phyloP scores from a whole-genome alignment of 2,888 invertebrate genomes.

The Agrenia bidenticulata region DNA sequence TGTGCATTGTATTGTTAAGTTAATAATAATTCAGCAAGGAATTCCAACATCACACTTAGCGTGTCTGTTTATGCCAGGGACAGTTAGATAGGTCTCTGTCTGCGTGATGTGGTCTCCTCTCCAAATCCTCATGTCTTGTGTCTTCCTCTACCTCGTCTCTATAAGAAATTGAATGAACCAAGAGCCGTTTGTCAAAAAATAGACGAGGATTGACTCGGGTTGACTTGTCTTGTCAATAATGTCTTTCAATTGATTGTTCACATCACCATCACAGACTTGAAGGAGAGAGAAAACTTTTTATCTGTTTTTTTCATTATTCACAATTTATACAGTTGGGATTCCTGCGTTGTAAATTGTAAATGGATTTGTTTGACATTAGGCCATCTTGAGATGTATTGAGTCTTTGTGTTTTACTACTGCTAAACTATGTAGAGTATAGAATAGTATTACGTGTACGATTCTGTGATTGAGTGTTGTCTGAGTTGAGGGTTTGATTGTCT shows the following conservation, averaged over 20 bases:
- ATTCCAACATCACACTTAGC: constrained; percentile 10
- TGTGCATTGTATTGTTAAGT: background rate
- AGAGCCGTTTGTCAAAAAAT: constrained; percentile 11
- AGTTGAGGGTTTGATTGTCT: too few relatives aligned
- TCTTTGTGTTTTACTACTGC: too few relatives aligned
- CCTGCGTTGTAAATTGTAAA: too few relatives aligned
- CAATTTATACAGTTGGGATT: background rate
- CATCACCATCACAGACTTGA: background rate
- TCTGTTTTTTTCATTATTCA: background rate
- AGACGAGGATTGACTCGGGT: constrained; percentile 8
- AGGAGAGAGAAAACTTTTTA: background rate
- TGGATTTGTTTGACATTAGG: too few relatives aligned
- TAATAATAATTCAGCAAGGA: constrained; percentile 8
- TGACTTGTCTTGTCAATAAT: constrained; percentile 10
- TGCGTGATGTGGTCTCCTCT: background rate
- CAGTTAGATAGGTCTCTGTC: background rate
- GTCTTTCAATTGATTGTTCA: constrained; percentile 10
- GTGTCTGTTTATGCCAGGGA: constrained; percentile 2
- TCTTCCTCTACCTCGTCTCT: too few relatives aligned
- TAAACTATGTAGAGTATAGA: too few relatives aligned
- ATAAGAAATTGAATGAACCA: background rate
- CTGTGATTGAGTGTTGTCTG: too few relatives aligned
- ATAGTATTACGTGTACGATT: too few relatives aligned
- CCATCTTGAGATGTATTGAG: too few relatives aligned
- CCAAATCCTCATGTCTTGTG: too few relatives aligned